Percentiles rank a stretch among this genome's conserved stretches.
Conservation (phyloP, 1,140 invertebrate species). For the Trichonephila clavata region DNA sequence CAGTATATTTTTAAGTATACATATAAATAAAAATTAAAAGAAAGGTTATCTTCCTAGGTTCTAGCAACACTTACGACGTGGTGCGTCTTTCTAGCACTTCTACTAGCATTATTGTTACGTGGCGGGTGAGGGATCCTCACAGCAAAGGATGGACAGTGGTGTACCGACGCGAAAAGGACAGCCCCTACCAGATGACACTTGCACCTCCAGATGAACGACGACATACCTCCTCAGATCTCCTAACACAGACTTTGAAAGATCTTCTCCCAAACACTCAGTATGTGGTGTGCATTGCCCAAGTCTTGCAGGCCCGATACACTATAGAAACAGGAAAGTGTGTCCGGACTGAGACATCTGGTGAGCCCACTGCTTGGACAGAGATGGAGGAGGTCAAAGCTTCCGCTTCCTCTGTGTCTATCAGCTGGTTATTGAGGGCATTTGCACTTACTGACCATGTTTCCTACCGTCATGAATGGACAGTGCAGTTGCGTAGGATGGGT, state of each 20-base stretch:
- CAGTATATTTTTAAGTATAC: no score
- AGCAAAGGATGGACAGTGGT: conserved; percentile 35
- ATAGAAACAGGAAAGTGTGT: conserved; percentile 49
- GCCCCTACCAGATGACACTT: conserved; percentile 67
- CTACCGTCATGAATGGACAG: conserved; percentile 64
- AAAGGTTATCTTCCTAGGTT: not conserved
- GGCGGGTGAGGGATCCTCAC: conserved; percentile 22
- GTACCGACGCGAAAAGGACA: conserved; percentile 56
- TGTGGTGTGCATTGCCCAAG: conserved; percentile 51
- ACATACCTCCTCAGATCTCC: not conserved
- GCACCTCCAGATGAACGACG: not conserved
- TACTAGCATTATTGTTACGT: conserved; percentile 23
- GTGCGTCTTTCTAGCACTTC: conserved; percentile 10
- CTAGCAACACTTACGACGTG: conserved; percentile 37
- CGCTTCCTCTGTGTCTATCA: conserved; percentile 2
- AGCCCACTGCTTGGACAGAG: not conserved
- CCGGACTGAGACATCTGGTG: not conserved
- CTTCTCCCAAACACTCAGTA: conserved; percentile 44
- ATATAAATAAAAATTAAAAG: no score
- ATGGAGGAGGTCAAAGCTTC: conserved; percentile 2
- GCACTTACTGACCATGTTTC: not conserved
- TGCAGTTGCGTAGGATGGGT: conserved; percentile 41
- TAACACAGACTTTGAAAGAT: not conserved
- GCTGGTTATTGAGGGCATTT: conserved; percentile 5
- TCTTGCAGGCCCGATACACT: conserved; percentile 14